A percentile compares a stretch with the other conserved stretches of the same genome.
Conservation (phyloP, 2,797 vertebrate genomes). For the Cirrhinus mrigala region DNA sequence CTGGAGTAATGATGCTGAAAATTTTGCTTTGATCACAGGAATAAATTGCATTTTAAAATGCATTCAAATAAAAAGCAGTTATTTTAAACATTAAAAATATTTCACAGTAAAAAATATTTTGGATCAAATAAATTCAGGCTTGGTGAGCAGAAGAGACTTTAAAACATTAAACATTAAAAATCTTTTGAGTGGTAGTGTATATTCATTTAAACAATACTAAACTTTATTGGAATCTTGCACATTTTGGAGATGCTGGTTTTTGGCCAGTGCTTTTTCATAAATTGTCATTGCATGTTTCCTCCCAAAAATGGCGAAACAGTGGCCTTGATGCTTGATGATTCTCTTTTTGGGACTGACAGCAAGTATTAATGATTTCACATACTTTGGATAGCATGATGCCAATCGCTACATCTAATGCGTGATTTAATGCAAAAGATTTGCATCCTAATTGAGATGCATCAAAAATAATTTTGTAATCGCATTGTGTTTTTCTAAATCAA, state of each 20-base stretch:
- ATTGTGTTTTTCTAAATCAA: neutral
- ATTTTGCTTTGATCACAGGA: no score
- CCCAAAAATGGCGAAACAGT: neutral
- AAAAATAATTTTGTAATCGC: neutral
- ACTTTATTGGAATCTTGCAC: neutral
- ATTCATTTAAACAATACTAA: accelerated
- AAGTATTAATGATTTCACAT: neutral
- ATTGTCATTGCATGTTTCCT: neutral
- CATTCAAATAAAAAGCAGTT: no score
- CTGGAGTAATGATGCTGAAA: no score
- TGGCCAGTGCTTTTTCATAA: neutral
- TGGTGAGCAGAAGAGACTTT: no score
- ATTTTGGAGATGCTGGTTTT: neutral
- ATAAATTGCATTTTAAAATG: no score
- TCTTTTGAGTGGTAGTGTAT: no score
- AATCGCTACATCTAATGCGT: neutral
- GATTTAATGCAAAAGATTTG: neutral
- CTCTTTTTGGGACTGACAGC: neutral
- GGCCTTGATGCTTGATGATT: neutral
- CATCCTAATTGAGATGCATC: neutral
- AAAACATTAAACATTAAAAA: no score
- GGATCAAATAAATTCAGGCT: no score
- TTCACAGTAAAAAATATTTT: no score
- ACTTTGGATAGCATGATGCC: neutral
- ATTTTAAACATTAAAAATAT: no score